Percentiles rank a stretch among this genome's conserved stretches.
Evolutionary conservation across 2,888 invertebrate species (phyloP).

Genomic region (Deroplatys truncata): DNA sequence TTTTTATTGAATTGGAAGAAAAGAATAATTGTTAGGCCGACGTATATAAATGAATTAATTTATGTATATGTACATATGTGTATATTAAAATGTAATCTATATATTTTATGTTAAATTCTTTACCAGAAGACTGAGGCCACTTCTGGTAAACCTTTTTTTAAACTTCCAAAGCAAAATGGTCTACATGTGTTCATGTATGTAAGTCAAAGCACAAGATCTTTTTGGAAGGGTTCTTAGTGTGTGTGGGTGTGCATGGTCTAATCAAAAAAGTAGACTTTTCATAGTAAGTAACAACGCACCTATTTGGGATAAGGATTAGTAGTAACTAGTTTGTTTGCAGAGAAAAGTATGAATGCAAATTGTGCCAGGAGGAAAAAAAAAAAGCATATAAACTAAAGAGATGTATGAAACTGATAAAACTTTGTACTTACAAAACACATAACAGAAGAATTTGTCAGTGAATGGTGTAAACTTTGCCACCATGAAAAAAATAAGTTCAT

Average conservation of each 20-base stretch:
- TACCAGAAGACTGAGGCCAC: not conserved
- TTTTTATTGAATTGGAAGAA: not conserved
- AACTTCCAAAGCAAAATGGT: not conserved
- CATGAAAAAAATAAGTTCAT: constrained; percentile 10
- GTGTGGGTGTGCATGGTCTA: not conserved
- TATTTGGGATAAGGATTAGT: not conserved
- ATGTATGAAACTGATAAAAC: not conserved
- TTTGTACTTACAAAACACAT: not conserved
- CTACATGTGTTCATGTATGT: constrained; percentile 11
- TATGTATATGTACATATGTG: not conserved
- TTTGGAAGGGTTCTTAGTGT: not conserved
- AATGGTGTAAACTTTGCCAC: constrained; percentile 1
- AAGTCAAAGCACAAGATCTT: constrained; percentile 11
- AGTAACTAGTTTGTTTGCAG: not conserved
- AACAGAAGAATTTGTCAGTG: not conserved
- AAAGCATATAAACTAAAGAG: not conserved
- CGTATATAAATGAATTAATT: not conserved
- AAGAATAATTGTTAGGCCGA: not conserved
- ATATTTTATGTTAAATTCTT: not conserved
- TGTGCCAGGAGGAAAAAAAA: not conserved
- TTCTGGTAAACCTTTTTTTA: not conserved
- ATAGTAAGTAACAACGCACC: not conserved
- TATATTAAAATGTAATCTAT: not conserved
- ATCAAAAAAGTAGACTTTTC: not conserved
- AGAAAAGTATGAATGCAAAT: not conserved